phyloP scores from a whole-genome alignment of 2,888 invertebrate species.

The Eilema caniola region DNA sequence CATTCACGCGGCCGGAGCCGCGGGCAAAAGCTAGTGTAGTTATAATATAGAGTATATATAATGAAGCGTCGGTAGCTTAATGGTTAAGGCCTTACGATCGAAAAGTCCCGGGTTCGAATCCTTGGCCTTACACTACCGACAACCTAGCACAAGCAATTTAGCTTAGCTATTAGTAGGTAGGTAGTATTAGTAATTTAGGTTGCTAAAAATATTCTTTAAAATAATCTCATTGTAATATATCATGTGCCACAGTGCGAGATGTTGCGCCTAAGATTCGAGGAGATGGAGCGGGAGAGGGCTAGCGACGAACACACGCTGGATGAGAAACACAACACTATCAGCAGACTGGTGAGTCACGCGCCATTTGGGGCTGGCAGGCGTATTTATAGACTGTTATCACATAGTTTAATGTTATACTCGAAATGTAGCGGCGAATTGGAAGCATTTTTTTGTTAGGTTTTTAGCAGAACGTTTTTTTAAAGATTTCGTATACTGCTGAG shows the following conservation, averaged over 20 bases:
- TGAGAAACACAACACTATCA: conserved; percentile 81
- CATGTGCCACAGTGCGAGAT: conserved; percentile 76
- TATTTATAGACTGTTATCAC: conserved; percentile 12
- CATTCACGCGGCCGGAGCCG: too few relatives aligned
- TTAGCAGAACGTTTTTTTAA: not conserved
- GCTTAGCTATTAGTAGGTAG: too few relatives aligned
- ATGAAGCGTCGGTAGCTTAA: too few relatives aligned
- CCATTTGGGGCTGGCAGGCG: not conserved
- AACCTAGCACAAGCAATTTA: too few relatives aligned
- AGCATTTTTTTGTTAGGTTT: not conserved
- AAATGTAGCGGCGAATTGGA: not conserved
- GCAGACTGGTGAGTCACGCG: conserved; percentile 73
- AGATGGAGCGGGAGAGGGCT: conserved; percentile 83
- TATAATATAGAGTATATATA: too few relatives aligned
- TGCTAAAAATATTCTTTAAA: too few relatives aligned
- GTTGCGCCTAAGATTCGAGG: conserved; percentile 85
- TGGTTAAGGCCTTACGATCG: too few relatives aligned
- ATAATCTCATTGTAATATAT: not conserved
- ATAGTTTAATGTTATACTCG: not conserved
- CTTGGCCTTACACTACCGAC: too few relatives aligned
- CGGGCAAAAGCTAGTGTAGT: too few relatives aligned
- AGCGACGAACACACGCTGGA: conserved; percentile 70
- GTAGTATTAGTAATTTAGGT: too few relatives aligned
- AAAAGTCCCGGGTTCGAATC: too few relatives aligned
- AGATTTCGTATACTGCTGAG: not conserved